Base-by-base conservation (phyloP, 1,140 invertebrate species). In the Habropoda laboriosa region DNA sequence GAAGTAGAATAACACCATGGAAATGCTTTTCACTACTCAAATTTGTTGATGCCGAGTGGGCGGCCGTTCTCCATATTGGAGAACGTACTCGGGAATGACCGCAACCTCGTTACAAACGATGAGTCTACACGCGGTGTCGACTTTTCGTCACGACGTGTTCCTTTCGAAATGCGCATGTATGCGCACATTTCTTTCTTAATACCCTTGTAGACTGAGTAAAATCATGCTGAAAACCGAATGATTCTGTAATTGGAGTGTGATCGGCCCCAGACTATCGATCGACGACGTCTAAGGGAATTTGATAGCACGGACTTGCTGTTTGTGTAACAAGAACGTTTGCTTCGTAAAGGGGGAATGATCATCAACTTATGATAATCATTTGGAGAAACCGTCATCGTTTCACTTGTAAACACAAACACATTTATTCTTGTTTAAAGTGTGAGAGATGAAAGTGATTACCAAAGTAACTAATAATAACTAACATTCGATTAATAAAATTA, bases 31-130 rank as follows among this genome's bases (percentile, higher is more conserved):
- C 49, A 13, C 49, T 30, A 42, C 67, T 61, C 47, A 47, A 83
- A 83, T 80, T 80, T 77, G 40, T 55, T 24, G 55, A 12, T 18
- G 24, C 2, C 40, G n/a, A 61, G 18, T 27, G 57, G 61, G 47
- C 35, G 42, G 47, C 68, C 57, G 76, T 71, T 79, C 57, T 73
- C 68, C 45, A 30, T 1, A 16, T 3, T 16, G 57, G 38, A 61
- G 76, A 73, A 73, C 76, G 57, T 24, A 27, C 10, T 40, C n/a
- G 24, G 24, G 24, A 38, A 77, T 32, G n/a, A 58, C 16, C 40
- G 63, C 51, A 47, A 47, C 61, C 51, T 57, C 73, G 38, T 67
- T 55, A 30, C 73, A 35, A 42, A 66, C n/a, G 60, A 66, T 35
- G 47, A 57, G 27, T 51, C 35, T 30, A 2, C 45, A 10, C 24